phyloP scores from a whole-genome alignment of 1,140 invertebrate genomes.

The Sipha flava region DNA sequence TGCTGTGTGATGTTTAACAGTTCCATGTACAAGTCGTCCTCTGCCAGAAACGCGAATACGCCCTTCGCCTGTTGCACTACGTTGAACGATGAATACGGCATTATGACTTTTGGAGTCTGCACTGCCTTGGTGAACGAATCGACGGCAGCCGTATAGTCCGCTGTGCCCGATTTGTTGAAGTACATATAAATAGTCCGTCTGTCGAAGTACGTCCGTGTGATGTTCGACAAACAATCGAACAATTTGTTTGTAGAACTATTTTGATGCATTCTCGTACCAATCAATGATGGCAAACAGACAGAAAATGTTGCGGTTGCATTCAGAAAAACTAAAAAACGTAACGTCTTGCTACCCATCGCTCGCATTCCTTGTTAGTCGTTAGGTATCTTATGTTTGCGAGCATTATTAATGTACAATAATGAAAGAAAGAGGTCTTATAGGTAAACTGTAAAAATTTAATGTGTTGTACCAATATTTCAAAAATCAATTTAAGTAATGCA shows the following conservation, averaged over 20 bases:
- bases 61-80: neutral
- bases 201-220: conserved; percentile 1
- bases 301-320: neutral
- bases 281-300: neutral
- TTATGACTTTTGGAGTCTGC: neutral
- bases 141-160: neutral
- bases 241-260: neutral
- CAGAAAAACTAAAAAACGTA: neutral
- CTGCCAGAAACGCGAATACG: neutral
- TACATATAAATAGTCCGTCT: neutral
- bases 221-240: neutral
- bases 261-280: neutral
- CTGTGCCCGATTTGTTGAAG: neutral
- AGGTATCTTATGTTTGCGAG: too few relatives aligned
- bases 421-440: too few relatives aligned
- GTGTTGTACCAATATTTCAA: too few relatives aligned
- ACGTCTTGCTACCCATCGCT: too few relatives aligned
- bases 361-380: too few relatives aligned
- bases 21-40: neutral
- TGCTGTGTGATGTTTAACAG: neutral
- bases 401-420: too few relatives aligned
- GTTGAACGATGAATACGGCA: neutral
- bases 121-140: neutral
- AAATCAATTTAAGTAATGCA: too few relatives aligned
- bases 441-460: too few relatives aligned